Evolutionary conservation across 2,113 vertebrate genomes (phyloP).

Genomic region (Lampris incognitus): DNA sequence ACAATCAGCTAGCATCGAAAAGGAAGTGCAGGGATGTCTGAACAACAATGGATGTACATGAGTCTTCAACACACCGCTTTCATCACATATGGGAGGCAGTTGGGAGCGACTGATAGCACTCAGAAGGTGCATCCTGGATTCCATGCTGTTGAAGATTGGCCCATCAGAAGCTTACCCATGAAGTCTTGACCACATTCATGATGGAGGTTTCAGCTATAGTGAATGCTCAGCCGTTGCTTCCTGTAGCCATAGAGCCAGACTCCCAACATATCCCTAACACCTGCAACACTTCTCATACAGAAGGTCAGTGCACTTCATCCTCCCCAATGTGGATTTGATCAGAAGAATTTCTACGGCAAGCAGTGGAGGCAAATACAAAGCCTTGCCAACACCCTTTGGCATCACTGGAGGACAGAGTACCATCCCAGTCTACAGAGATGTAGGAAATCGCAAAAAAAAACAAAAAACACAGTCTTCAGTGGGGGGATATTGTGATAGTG

Average conservation of each 20-base stretch:
- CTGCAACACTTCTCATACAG: neutral
- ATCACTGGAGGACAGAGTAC: neutral
- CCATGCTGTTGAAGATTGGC: neutral
- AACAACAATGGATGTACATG: neutral
- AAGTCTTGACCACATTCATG: neutral
- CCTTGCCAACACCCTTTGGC: neutral
- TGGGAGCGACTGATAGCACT: neutral
- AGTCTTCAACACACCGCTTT: neutral
- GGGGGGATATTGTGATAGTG: neutral
- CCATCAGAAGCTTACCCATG: neutral
- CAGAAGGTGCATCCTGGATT: neutral
- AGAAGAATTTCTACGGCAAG: neutral
- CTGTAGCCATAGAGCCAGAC: neutral
- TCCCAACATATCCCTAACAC: neutral
- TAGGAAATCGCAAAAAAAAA: neutral
- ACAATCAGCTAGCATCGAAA: neutral
- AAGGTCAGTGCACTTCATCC: neutral
- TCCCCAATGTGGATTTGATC: neutral
- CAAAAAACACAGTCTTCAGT: neutral
- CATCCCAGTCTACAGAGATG: neutral
- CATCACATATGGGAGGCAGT: neutral
- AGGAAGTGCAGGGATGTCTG: neutral
- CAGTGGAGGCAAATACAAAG: no score
- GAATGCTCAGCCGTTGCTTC: neutral
- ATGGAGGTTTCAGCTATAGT: conserved; percentile 1